These are phyloP conservation scores for Gobio occitaniae DNA, from an alignment of 2,797 vertebrate species.

Conservation along the genomic window DNA sequence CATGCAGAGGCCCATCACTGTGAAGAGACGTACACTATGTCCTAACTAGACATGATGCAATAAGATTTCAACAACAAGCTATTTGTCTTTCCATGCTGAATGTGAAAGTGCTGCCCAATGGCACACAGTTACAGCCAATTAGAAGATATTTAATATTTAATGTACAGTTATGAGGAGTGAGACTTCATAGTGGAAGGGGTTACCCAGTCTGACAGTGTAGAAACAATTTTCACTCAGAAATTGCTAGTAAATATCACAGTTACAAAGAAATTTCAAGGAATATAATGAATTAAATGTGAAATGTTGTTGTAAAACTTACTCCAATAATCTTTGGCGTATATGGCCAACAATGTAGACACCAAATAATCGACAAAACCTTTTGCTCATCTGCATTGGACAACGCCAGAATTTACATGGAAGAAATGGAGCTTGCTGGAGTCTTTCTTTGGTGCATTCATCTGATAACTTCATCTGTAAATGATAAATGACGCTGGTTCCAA, in stretches of 20 bases:
- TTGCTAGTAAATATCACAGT: background rate
- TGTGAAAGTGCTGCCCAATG: background rate
- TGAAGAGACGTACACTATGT: conserved; percentile 18
- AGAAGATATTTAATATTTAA: background rate
- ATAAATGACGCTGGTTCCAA: background rate
- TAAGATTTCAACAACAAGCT: background rate
- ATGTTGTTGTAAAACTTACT: background rate
- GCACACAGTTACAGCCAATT: background rate
- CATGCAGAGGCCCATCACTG: conserved; percentile 23
- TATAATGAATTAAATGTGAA: background rate
- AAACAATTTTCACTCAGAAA: background rate
- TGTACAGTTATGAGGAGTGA: background rate
- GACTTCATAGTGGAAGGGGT: background rate
- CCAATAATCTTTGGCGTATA: background rate
- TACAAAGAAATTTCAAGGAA: background rate
- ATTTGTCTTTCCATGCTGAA: conserved; percentile 16
- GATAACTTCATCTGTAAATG: background rate
- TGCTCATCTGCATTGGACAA: background rate
- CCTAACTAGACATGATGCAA: background rate
- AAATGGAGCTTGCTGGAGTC: background rate
- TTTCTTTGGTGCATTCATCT: conserved; percentile 17
- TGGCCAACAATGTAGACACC: background rate
- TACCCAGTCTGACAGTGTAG: background rate
- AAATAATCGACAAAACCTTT: background rate
- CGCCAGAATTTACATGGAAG: background rate